Percentiles rank a stretch among this genome's conserved stretches.
Conservation (phyloP, 2,113 vertebrate species). For the Panthera tigris region DNA sequence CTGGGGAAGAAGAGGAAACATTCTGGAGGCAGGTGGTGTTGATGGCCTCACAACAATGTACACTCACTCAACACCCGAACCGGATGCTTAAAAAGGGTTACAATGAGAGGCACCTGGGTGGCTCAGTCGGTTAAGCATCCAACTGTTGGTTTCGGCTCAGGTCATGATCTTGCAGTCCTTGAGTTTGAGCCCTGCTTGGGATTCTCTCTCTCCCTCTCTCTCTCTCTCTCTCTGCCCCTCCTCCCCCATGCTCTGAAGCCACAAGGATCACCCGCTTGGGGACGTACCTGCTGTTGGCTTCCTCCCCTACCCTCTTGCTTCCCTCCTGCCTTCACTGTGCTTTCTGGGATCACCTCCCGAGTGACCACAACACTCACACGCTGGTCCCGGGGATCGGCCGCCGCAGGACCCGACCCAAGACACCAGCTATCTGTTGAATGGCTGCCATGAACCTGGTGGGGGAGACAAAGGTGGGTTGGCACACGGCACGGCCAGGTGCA, state of each 20-base stretch:
- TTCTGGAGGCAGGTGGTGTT: background rate
- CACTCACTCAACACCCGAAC: background rate
- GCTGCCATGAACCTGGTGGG: fast-evolving
- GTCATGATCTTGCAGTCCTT: too few relatives aligned
- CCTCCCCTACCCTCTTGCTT: too few relatives aligned
- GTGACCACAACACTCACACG: background rate
- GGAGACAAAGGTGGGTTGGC: background rate
- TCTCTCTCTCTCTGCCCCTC: too few relatives aligned
- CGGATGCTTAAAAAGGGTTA: background rate
- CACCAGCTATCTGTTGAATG: too few relatives aligned
- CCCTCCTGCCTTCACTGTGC: background rate
- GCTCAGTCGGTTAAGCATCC: too few relatives aligned
- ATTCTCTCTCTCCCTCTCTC: too few relatives aligned
- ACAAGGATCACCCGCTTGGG: fast-evolving
- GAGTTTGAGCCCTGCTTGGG: too few relatives aligned
- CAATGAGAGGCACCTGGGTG: background rate
- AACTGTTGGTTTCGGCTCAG: too few relatives aligned
- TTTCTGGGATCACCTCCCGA: background rate
- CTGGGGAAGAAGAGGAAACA: too few relatives aligned
- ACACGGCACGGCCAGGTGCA: too few relatives aligned
- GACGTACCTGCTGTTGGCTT: background rate
- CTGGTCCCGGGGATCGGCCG: background rate
- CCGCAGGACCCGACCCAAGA: background rate
- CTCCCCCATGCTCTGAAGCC: background rate
- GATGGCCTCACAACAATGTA: fast-evolving